Evolutionary conservation across 2,113 vertebrate species (phyloP), one percentile per base, ranked within the genome.

Genomic region (Rhinoderma darwinii): DNA sequence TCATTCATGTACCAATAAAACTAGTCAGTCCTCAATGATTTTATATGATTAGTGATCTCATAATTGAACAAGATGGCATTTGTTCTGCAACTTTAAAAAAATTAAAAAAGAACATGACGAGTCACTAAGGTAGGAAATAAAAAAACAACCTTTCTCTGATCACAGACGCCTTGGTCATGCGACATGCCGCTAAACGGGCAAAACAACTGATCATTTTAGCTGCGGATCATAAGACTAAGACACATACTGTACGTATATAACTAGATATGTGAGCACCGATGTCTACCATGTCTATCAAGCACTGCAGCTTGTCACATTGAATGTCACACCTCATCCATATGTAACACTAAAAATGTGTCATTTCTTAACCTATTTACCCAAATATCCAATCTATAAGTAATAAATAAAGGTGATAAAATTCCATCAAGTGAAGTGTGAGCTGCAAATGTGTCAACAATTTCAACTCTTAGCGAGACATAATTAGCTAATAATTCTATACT

Each of bases 401-500:
- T 81, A 81, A 8, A 43, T 20, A 66, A 66, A 66, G 59, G 79
- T 59, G 35, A 75, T 61, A 59, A 84, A 84, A 75, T 44, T 37
- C 51, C 72, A 84, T 56, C 83, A 27, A 61, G 70, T 22, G 74
- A 84, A 39, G 83, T 84, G 83, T 61, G 51, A 73, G 66, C 5
- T 27, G 51, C 61, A 73, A 73, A 84, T 18, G 70, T 84, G 83
- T 59, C 50, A 63, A 84, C 51, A 56, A 43, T 61, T 63, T 61
- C 72, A 76, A 59, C 70, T 75, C 22, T 41, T 61, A 4, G 35
- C 30, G 51, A 75, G 72, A 84, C 47, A 3, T 76, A 84, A 74
- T 84, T 75, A 84, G 61, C 72, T 84, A 84, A 84, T 84, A 84
- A 59, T 75, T 75, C 51, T 84, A 84, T 61, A 84, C 56, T 44